Conservation (phyloP, 2,888 invertebrate genomes). For the Drosophila tripunctata region DNA sequence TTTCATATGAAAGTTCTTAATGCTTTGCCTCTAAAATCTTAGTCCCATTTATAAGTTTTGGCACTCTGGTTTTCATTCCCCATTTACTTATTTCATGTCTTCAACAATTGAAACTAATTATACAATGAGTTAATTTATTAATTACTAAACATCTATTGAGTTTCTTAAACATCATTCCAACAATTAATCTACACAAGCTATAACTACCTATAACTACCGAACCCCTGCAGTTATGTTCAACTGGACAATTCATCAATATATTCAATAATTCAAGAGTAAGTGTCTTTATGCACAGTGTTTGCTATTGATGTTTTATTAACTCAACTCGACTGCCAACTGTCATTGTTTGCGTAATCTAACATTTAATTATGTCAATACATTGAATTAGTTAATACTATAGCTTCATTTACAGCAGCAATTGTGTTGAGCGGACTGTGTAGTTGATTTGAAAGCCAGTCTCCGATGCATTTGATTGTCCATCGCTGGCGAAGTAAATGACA, state of each 20-base stretch:
- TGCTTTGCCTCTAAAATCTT: too few relatives aligned
- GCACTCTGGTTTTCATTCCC: too few relatives aligned
- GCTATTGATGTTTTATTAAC: constrained; percentile 51
- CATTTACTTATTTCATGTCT: too few relatives aligned
- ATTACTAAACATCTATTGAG: too few relatives aligned
- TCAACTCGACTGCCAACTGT: constrained; percentile 16
- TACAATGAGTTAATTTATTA: too few relatives aligned
- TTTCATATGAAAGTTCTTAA: too few relatives aligned
- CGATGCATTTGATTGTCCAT: constrained; percentile 73
- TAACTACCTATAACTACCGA: too few relatives aligned
- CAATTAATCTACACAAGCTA: too few relatives aligned
- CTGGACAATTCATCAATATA: neutral
- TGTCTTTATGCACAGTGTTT: constrained; percentile 7
- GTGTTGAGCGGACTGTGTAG: constrained; percentile 47
- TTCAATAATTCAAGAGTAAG: constrained; percentile 15
- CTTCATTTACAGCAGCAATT: constrained; percentile 9
- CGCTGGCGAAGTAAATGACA: constrained; percentile 86
- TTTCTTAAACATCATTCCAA: too few relatives aligned
- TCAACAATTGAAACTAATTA: too few relatives aligned
- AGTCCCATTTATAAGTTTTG: too few relatives aligned
- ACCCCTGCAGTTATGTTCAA: too few relatives aligned
- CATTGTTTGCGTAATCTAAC: constrained; percentile 23
- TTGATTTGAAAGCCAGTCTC: constrained; percentile 70
- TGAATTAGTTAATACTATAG: constrained; percentile 36
- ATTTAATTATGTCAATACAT: constrained; percentile 64